Evolutionary conservation across 2,797 vertebrate species (phyloP).

Genomic region (Mormyrus hasselquistii): DNA sequence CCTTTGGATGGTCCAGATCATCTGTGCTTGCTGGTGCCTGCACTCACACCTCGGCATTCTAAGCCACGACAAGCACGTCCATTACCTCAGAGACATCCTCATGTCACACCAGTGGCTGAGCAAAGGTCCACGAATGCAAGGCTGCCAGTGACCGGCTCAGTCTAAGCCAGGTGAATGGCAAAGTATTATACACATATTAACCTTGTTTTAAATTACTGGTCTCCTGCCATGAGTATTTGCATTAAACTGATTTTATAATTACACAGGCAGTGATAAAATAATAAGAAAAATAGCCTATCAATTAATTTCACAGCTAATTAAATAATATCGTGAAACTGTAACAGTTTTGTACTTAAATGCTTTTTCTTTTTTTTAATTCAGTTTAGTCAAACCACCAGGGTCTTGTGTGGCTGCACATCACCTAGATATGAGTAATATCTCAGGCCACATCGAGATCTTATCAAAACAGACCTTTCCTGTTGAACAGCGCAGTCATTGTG

Average conservation of each 20-base stretch:
- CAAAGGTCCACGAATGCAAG: not conserved
- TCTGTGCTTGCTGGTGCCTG: not conserved
- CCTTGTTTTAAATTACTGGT: not conserved
- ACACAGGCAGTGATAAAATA: not conserved
- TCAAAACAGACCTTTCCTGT: conserved; percentile 20
- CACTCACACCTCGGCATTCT: not conserved
- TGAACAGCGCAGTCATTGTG: conserved; percentile 1
- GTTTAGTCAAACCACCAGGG: not conserved
- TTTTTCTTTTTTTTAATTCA: not conserved
- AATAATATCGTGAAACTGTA: not conserved
- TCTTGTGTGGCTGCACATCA: not conserved
- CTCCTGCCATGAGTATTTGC: not conserved
- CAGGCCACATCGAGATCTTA: not conserved
- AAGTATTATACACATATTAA: not conserved
- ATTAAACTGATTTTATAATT: not conserved
- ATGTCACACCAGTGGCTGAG: not conserved
- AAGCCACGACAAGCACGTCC: not conserved
- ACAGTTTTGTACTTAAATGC: not conserved
- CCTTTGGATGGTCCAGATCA: not conserved
- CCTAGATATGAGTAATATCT: not conserved
- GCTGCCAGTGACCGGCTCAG: not conserved
- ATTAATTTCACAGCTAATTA: not conserved
- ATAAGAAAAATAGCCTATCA: not conserved
- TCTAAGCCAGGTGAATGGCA: not conserved
- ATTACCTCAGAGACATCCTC: not conserved